These are phyloP conservation scores for Andrena camellia DNA, from an alignment of 2,888 invertebrate species.

Conservation along the genomic window DNA sequence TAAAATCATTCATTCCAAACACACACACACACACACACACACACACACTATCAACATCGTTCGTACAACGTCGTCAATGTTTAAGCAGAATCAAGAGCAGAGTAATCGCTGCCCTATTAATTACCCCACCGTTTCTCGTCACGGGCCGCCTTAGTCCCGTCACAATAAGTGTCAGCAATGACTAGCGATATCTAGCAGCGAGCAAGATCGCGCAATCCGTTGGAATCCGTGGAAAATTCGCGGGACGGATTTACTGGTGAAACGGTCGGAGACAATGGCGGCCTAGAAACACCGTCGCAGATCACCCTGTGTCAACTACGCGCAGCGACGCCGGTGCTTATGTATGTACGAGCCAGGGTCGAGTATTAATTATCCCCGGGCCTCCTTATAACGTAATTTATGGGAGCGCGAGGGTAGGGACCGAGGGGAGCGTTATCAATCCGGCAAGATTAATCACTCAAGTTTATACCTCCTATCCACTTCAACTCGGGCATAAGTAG, in stretches of 20 bases:
- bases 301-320: slow-evolving; percentile 63
- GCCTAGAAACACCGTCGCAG: slow-evolving; percentile 47
- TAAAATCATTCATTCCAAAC: neutral
- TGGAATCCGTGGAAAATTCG: slow-evolving; percentile 16
- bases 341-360: slow-evolving; percentile 52
- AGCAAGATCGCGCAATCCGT: slow-evolving; percentile 34
- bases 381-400: slow-evolving; percentile 83
- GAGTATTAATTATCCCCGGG: slow-evolving; percentile 79
- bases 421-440: slow-evolving; percentile 80
- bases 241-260: slow-evolving; percentile 44
- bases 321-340: slow-evolving; percentile 62
- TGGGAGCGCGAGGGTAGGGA: slow-evolving; percentile 74
- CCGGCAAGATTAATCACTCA: slow-evolving; percentile 83
- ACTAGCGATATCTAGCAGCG: slow-evolving; percentile 27
- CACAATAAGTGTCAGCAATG: slow-evolving; percentile 38
- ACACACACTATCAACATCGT: neutral
- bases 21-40: slow-evolving; percentile 1
- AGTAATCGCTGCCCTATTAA: slow-evolving; percentile 26
- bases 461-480: slow-evolving; percentile 81
- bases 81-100: neutral
- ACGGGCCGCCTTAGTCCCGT: neutral
- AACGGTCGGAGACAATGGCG: slow-evolving; percentile 46
- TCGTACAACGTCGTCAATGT: neutral
- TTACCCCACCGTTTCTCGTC: neutral
- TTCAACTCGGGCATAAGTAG: slow-evolving; percentile 77